Evolutionary conservation across 2,888 invertebrate species (phyloP).

Genomic region (Macrophya annulata): DNA sequence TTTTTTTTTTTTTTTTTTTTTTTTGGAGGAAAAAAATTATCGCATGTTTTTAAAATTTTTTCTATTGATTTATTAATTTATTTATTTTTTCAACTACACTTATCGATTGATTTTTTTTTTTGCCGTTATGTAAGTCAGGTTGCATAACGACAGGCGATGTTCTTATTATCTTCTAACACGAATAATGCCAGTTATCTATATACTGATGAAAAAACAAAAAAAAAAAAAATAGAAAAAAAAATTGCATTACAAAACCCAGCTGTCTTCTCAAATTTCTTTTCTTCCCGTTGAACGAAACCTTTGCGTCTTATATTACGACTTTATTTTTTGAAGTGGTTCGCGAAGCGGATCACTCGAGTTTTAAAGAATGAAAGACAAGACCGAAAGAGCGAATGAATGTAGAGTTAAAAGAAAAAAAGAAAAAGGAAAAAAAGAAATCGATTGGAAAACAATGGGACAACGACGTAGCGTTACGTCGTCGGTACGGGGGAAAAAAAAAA

Average conservation of each 20-base stretch:
- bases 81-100: background rate
- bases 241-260: background rate
- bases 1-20: no score
- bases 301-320: background rate
- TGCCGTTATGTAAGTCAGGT: background rate
- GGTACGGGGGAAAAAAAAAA: background rate
- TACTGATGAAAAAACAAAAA: no score
- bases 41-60: background rate
- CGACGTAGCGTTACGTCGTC: background rate
- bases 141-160: background rate
- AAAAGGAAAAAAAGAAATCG: background rate
- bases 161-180: background rate
- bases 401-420: background rate
- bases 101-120: background rate
- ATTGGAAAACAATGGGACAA: slow-evolving; percentile 1
- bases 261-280: slow-evolving; percentile 14
- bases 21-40: background rate
- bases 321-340: background rate
- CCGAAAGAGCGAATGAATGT: background rate
- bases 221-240: background rate
- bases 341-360: slow-evolving; percentile 2
- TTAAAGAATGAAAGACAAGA: background rate
- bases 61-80: no score
- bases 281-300: background rate
- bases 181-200: no score